A percentile compares a stretch with the other conserved stretches of the same genome.
Conservation (phyloP, 1,140 invertebrate genomes). For the Vanessa tameamea region DNA sequence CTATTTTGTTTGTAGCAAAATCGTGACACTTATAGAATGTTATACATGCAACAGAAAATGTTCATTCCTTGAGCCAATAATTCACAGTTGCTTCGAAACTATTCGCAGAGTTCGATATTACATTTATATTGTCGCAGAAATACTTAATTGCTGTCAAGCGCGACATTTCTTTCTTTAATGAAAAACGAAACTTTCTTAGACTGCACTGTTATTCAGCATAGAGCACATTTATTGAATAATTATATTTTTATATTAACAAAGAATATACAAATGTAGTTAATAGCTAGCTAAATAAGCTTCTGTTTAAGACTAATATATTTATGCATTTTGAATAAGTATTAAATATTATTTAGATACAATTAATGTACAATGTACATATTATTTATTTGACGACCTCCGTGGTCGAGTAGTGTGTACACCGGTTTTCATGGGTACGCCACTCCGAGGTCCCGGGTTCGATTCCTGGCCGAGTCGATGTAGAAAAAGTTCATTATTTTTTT, state of each 20-base stretch:
- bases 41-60: constrained; percentile 16
- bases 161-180: constrained; percentile 13
- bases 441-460: too few species aligned
- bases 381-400: too few species aligned
- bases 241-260: neutral
- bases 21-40: constrained; percentile 14
- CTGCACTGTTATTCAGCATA: neutral
- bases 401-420: too few species aligned
- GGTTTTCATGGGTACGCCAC: too few species aligned
- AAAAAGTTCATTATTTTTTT: too few species aligned
- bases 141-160: constrained; percentile 45
- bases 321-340: too few species aligned
- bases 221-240: neutral
- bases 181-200: neutral
- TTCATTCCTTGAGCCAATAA: constrained; percentile 35
- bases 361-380: too few species aligned
- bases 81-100: constrained; percentile 43
- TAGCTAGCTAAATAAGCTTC: too few species aligned
- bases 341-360: too few species aligned
- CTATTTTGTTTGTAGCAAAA: neutral
- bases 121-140: constrained; percentile 43
- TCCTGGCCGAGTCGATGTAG: too few species aligned
- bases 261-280: too few species aligned
- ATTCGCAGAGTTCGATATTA: constrained; percentile 38
- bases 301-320: too few species aligned